phyloP scores from a whole-genome alignment of 2,888 invertebrate genomes.

The Caenorhabditis macrosperma region DNA sequence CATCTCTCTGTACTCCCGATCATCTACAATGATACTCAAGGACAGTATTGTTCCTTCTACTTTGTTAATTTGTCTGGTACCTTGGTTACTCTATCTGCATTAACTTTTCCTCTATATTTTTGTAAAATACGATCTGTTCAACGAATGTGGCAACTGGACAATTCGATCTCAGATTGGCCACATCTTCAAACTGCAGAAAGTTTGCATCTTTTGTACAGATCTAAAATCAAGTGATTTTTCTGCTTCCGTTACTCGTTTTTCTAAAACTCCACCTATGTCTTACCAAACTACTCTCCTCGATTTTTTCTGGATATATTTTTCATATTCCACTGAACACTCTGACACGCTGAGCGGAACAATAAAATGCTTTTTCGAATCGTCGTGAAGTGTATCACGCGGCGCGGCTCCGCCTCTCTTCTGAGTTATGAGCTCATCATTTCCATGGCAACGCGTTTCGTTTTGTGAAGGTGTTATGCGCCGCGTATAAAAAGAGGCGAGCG shows the following conservation, averaged over 20 bases:
- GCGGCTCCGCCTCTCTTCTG: neutral
- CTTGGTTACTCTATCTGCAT: neutral
- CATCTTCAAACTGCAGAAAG: neutral
- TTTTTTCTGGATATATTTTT: no score
- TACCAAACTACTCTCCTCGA: no score
- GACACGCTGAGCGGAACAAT: no score
- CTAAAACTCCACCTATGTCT: no score
- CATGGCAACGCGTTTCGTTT: constrained; percentile 23
- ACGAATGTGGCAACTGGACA: neutral
- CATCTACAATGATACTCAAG: constrained; percentile 27
- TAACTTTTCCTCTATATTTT: neutral
- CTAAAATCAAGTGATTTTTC: no score
- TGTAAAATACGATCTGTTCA: neutral
- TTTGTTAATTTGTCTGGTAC: neutral
- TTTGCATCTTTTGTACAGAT: no score
- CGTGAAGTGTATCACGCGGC: neutral
- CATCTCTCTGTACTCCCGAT: neutral
- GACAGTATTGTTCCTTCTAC: neutral
- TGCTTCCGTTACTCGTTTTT: no score
- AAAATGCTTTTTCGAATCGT: no score
- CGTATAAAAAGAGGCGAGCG: constrained; percentile 27
- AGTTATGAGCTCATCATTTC: constrained; percentile 34
- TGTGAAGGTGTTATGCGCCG: constrained; percentile 19
- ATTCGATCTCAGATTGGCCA: no score
- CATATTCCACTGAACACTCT: no score